phyloP scores from a whole-genome alignment of 2,888 invertebrate species.

The Dicyrtoma fusca region DNA sequence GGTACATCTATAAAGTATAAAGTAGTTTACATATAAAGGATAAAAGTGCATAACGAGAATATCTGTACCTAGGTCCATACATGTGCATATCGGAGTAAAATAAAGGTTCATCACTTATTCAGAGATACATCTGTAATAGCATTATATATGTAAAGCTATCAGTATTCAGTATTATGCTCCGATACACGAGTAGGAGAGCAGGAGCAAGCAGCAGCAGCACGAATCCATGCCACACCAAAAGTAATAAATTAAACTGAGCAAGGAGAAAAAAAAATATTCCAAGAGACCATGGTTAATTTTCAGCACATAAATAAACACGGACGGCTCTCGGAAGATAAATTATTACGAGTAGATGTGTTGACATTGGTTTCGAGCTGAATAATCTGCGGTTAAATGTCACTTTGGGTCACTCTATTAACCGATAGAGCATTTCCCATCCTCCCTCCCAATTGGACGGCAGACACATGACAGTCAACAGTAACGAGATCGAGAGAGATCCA shows the following conservation, averaged over 20 bases:
- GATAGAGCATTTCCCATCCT: constrained; percentile 24
- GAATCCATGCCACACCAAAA: constrained; percentile 33
- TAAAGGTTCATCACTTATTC: too few relatives aligned
- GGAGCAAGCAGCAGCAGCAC: background rate
- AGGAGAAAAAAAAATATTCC: constrained; percentile 31
- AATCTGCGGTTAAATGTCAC: constrained; percentile 48
- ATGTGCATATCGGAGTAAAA: too few relatives aligned
- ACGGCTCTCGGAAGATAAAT: constrained; percentile 45
- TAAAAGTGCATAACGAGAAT: too few relatives aligned
- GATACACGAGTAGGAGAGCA: too few relatives aligned
- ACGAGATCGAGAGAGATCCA: background rate
- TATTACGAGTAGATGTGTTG: constrained; percentile 48
- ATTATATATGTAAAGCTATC: too few relatives aligned
- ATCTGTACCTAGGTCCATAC: too few relatives aligned
- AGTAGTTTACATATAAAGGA: too few relatives aligned
- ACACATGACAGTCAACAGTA: background rate
- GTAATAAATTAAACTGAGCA: constrained; percentile 42
- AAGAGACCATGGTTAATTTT: constrained; percentile 47
- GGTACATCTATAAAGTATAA: too few relatives aligned
- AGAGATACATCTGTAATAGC: too few relatives aligned
- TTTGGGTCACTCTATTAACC: constrained; percentile 47
- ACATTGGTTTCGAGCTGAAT: constrained; percentile 45
- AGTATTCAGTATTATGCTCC: too few relatives aligned
- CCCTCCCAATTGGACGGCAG: background rate
- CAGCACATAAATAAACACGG: constrained; percentile 48